Evolutionary conservation across 2,888 invertebrate species (phyloP), one percentile per base, ranked within the genome.

Genomic region (Euzetes globulus): DNA sequence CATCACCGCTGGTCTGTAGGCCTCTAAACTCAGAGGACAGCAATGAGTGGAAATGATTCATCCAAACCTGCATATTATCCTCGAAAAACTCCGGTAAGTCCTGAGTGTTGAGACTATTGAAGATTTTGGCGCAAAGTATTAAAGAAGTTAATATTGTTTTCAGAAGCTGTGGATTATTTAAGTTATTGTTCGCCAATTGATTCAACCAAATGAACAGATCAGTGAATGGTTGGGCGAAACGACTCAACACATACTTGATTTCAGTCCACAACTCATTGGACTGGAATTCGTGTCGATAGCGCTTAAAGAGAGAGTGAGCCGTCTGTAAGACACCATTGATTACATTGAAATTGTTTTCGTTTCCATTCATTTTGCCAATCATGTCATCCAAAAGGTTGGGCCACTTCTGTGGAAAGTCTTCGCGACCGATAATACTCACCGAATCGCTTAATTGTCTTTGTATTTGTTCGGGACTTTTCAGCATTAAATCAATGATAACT

Each of bases 21-120:
- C 88, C 85, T 1, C 89, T 88, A 52, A 93, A 91, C 82, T 94
- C 89, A 0, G 86, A 86, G 75, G 88, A 90, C 47, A 99, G 85
- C 45, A 99, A 85, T 41, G 87, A 87, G 72, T 93, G 88, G 79
- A 98, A 91, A 80, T 93, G 88, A 0, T 88, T 87, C 96, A 99
- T 98, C 98, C 99, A 99, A 0, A 87, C 87, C 27, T 86, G 86
- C 90, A 99, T 95, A 82, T 97, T 95, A 82, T 99, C 98, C 83
- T 99, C 99, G 82, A 99, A 99, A 85, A 93, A 97, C 84, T 99
- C 99, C 0, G 99, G 99, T 79, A 99, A 85, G 84, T 99, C 99
- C 86, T 99, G 99, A 78, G 90, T 92, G 84, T 98, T 99, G 25
- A 99, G 87, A 0, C 97, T 97, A 83, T 94, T 94, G 85, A 98